Percentiles rank a stretch among this genome's conserved stretches.
phyloP scores from a whole-genome alignment of 2,797 vertebrate species.

The Rhynchonycteris naso region DNA sequence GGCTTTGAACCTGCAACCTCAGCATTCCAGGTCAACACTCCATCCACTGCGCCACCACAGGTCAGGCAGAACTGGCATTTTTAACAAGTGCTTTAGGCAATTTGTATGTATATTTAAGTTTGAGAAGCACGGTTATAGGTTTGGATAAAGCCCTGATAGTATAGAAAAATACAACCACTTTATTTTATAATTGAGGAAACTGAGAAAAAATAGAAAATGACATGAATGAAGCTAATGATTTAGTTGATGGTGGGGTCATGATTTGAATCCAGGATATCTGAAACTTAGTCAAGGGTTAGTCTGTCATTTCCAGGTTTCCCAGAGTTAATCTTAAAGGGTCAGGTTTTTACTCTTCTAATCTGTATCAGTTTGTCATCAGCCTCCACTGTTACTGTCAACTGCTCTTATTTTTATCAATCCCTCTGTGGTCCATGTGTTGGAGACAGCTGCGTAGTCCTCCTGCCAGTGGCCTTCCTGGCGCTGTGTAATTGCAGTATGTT shows the following conservation, averaged over 20 bases:
- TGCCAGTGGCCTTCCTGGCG: background rate
- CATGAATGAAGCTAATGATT: background rate
- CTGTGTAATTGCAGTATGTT: background rate
- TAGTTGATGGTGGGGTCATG: background rate
- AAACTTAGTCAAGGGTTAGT: background rate
- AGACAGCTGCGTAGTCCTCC: conserved; percentile 41
- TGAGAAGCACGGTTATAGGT: background rate
- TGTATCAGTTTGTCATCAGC: background rate
- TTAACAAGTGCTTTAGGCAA: background rate
- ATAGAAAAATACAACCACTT: background rate
- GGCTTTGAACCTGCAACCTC: too few relatives aligned
- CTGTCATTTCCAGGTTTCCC: background rate
- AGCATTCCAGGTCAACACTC: too few relatives aligned
- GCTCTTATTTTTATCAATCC: background rate
- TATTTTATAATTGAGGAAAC: background rate
- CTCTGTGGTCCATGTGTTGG: background rate
- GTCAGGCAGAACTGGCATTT: background rate
- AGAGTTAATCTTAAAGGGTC: background rate
- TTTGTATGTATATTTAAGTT: background rate
- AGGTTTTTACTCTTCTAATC: background rate
- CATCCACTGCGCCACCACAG: too few relatives aligned
- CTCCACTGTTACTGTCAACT: background rate
- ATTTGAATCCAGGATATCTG: background rate
- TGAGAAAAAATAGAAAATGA: background rate
- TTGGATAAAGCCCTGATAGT: background rate